These are phyloP conservation scores for Coboldia fuscipes DNA, from an alignment of 1,140 invertebrate genomes.

Conservation along the genomic window DNA sequence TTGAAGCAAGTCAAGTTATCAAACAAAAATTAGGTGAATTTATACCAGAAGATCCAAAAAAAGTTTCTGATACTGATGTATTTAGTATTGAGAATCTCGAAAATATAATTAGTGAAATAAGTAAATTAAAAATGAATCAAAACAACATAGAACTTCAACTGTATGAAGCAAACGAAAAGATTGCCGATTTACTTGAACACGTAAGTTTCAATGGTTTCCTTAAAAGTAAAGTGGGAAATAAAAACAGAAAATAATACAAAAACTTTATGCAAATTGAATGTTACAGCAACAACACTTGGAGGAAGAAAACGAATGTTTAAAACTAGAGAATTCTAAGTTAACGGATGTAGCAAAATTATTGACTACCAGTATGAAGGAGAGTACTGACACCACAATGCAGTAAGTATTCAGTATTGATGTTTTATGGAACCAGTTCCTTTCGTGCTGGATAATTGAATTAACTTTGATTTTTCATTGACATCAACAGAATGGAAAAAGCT, in stretches of 20 bases:
- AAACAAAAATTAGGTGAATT: too few relatives aligned
- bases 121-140: constrained; percentile 12
- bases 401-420: neutral
- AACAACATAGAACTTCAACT: constrained; percentile 17
- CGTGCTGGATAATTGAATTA: neutral
- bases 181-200: constrained; percentile 17
- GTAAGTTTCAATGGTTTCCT: constrained; percentile 7
- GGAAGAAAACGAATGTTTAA: constrained; percentile 17
- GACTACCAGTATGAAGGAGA: constrained; percentile 20
- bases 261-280: neutral
- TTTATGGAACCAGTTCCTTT: neutral
- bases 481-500: constrained; percentile 16
- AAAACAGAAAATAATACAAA: neutral
- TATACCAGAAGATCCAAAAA: too few relatives aligned
- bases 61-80: too few relatives aligned
- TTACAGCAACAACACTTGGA: constrained; percentile 14
- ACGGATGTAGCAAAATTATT: constrained; percentile 18
- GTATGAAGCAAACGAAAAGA: constrained; percentile 21
- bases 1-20: too few relatives aligned
- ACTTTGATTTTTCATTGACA: neutral
- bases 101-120: constrained; percentile 14
- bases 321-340: constrained; percentile 16
- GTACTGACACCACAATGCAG: constrained; percentile 11
- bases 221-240: neutral
- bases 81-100: constrained; percentile 12